These are phyloP conservation scores for Lepisosteus oculatus DNA, from an alignment of 2,113 vertebrate genomes.

Conservation along the genomic window DNA sequence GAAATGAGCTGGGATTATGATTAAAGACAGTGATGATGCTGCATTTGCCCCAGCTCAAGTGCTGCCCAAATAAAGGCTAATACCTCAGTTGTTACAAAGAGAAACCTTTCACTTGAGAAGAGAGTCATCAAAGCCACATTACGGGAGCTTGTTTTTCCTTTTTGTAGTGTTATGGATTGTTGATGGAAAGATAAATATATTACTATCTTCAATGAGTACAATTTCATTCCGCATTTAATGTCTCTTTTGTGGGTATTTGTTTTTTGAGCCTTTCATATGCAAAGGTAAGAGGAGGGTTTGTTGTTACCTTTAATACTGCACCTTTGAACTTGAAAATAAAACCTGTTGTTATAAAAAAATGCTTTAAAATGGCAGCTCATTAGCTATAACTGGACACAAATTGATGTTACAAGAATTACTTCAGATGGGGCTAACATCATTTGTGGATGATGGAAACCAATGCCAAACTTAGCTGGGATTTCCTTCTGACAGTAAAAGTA, in stretches of 20 bases:
- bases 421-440: too few species aligned
- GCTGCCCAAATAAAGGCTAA: constrained; percentile 7
- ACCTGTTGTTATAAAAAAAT: neutral
- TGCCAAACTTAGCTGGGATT: constrained; percentile 1
- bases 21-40: neutral
- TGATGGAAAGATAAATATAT: neutral
- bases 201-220: neutral
- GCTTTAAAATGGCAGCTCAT: neutral
- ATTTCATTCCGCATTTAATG: neutral
- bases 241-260: neutral
- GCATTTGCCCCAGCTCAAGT: constrained; percentile 1
- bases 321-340: neutral
- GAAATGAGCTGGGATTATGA: neutral
- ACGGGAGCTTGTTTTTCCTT: neutral
- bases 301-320: neutral
- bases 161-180: neutral
- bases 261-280: neutral
- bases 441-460: neutral
- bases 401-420: too few species aligned
- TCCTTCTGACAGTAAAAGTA: neutral
- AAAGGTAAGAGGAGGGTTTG: too few species aligned
- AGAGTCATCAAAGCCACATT: neutral
- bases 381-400: neutral
- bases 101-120: neutral
- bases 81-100: neutral